Evolutionary conservation across 2,888 invertebrate species (phyloP), one percentile per base, ranked within the genome.

Genomic region (Crematogaster levior): DNA sequence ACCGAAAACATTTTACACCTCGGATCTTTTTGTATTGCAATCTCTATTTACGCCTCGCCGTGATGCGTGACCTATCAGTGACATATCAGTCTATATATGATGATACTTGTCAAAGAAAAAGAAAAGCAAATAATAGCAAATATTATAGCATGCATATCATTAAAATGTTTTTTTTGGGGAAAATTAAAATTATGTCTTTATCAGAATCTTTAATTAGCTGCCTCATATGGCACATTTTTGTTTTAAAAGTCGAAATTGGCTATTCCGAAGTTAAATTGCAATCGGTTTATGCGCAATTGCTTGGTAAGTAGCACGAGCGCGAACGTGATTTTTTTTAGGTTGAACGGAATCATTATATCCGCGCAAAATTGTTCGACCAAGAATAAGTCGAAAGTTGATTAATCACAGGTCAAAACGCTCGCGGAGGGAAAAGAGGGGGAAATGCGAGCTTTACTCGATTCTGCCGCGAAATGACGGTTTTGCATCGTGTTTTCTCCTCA

Each of bases 401-500:
- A 88, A 85, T 87, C 81, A 87, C 77, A 75, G 74, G 58, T 63
- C 75, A 79, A 84, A 87, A 85, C 65, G 81, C 70, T 74, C 34
- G 66, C 51, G 51, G 48, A 9, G 72, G 77, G 37, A 7, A 6
- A n/a, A n/a, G 27, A 18, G 12, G 21, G 77, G 60, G 75, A 21
- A 34, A 73, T 27, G 40, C 48, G 56, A 85, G 82, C 74, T 82
- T 83, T 82, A 56, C 86, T 89, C 85, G 89, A 89, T 82, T 89
- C 84, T 86, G 85, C 88, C 86, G 89, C 88, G 89, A 90, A 88
- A 90, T 88, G 89, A 91, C 87, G 89, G 90, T 86, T n/a, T 85
- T 91, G 91, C 92, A 92, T 93, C 92, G 92, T 93, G 92, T 94
- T 93, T 94, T 94, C 93, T 94, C 92, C 94, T 94, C 94, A 94